These are phyloP conservation scores for Poecilia wingei DNA, from an alignment of 2,797 vertebrate species.

Conservation along the genomic window DNA sequence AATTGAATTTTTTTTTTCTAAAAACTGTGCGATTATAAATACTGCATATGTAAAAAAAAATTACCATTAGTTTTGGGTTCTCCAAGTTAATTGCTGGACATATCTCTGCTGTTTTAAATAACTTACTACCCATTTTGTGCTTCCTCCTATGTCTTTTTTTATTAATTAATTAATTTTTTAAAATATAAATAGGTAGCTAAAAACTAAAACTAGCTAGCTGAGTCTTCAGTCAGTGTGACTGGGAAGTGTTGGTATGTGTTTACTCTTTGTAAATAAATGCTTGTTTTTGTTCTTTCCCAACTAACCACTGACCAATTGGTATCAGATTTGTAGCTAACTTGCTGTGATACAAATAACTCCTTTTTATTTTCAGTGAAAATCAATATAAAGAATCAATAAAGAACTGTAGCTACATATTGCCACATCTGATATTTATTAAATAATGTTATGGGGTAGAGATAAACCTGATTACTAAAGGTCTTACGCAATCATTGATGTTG, in stretches of 20 bases:
- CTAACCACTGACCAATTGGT: not conserved
- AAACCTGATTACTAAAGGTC: not conserved
- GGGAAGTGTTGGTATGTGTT: not conserved
- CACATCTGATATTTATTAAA: not conserved
- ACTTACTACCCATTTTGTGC: not conserved
- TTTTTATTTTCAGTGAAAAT: not conserved
- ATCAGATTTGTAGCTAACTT: not conserved
- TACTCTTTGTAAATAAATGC: not conserved
- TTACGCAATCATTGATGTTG: slow-evolving; percentile 9
- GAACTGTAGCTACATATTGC: not conserved
- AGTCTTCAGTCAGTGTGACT: not conserved
- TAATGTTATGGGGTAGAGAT: not conserved
- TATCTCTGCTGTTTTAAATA: not conserved
- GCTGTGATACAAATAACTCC: not conserved
- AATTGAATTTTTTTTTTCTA: too few relatives aligned
- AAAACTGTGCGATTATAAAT: not conserved
- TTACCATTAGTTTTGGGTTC: not conserved
- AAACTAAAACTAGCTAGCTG: not conserved
- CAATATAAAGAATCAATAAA: not conserved
- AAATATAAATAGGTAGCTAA: not conserved
- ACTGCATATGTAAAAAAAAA: not conserved
- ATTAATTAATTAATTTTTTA: too few relatives aligned
- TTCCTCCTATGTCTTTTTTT: not conserved
- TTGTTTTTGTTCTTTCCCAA: not conserved
- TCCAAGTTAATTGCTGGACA: not conserved